Evolutionary conservation across 2,113 vertebrate genomes (phyloP).

Genomic region (Ceuthmochares aereus): DNA sequence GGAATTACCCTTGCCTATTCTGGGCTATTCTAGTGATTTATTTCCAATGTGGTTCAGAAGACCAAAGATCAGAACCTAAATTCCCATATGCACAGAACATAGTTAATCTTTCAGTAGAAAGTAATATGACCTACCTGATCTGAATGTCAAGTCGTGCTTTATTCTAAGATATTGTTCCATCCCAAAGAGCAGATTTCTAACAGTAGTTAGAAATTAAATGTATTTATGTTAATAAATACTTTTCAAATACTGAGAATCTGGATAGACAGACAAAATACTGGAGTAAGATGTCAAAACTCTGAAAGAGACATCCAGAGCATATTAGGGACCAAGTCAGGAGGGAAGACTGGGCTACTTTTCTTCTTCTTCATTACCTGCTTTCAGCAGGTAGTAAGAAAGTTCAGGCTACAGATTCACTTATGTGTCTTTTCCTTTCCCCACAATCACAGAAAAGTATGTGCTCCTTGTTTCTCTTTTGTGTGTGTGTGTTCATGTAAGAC

Average conservation of each 20-base stretch:
- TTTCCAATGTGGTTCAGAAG: not conserved
- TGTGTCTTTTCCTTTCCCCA: not conserved
- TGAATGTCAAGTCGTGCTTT: not conserved
- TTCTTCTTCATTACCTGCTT: not conserved
- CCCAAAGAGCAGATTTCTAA: not conserved
- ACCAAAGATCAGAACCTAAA: not conserved
- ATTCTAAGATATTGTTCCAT: not conserved
- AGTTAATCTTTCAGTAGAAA: not conserved
- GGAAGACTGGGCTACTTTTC: not conserved
- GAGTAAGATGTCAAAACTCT: not conserved
- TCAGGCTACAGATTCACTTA: not conserved
- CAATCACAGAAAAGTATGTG: not conserved
- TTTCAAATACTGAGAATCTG: not conserved
- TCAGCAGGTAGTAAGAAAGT: not conserved
- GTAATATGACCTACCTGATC: not conserved
- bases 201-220: not conserved
- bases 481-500: not conserved
- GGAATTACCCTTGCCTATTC: fast-evolving
- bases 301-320: not conserved
- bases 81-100: fast-evolving
- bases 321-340: not conserved
- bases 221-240: not conserved
- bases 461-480: not conserved
- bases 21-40: not conserved
- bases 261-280: not conserved